Evolutionary conservation across 2,797 vertebrate genomes (phyloP), one percentile per base, ranked within the genome.

Genomic region (Caiman crocodilus): DNA sequence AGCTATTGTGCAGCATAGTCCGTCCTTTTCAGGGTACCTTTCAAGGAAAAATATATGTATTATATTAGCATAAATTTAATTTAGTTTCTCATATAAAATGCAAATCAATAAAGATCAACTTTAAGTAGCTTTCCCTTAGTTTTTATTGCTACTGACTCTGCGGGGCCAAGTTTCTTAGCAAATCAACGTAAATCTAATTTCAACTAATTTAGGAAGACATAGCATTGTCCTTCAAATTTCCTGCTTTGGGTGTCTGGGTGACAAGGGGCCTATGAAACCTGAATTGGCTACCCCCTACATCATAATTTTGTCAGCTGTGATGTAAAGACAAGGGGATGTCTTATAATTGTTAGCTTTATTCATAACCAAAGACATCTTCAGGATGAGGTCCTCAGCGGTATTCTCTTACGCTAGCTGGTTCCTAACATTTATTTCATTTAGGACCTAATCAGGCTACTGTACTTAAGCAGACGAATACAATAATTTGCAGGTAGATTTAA

Each of bases 41-140:
- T 87, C 84, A 87, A 81, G 69, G 74, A 91, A 85, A 82, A 91
- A 90, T 89, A 71, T 91, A 75, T 88, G 78, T 80, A 84, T 95
- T 78, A 30, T 75, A 94, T 95, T 94, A 96, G 82, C 85, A 95
- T 92, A 94, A 91, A 90, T 93, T 94, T 91, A 59, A 90, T 92
- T 93, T 87, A 87, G 23, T 67, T 57, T 82, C 90, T 94, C 83
- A 85, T 83, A 84, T 17, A 93, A 95, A 96, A 96, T 95, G 87
- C 81, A 95, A 96, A 96, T 96, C 90, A 89, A 67, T 88, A 84
- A 86, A 73, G 84, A 77, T 81, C 82, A 94, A 90, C 86, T 94
- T 87, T 87, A 84, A 89, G 88, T 20, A 90, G 88, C 81, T 85
- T 95, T 94, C 85, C 17, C 90, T 95, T 85, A 85, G 59, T 76